Percentiles rank a stretch among this genome's conserved stretches.
These are phyloP conservation scores for Falcaria lacertinaria DNA, from an alignment of 2,888 invertebrate genomes.

Conservation along the genomic window DNA sequence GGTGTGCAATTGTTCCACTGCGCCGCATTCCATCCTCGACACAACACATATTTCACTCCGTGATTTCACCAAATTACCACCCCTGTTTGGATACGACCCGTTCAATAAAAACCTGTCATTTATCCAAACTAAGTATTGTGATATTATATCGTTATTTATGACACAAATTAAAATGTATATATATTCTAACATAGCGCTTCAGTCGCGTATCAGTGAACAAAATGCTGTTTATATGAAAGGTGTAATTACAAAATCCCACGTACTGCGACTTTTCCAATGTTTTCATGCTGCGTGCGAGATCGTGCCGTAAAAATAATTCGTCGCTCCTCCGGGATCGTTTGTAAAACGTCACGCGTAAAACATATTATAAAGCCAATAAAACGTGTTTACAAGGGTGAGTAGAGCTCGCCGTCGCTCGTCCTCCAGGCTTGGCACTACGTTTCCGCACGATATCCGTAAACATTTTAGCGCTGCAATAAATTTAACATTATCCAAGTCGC, in stretches of 20 bases:
- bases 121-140: conserved; percentile 3
- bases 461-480: conserved; percentile 79
- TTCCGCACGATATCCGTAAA: conserved; percentile 75
- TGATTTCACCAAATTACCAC: conserved; percentile 71
- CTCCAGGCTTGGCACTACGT: conserved; percentile 50
- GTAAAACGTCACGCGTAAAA: conserved; percentile 80
- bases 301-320: conserved; percentile 79
- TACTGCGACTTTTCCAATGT: conserved; percentile 65
- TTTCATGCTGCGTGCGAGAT: conserved; percentile 62
- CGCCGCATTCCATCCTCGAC: conserved; percentile 63
- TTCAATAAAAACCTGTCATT: conserved; percentile 29
- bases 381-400: conserved; percentile 79
- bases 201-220: conserved; percentile 48
- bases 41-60: conserved; percentile 65
- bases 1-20: conserved; percentile 69
- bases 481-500: conserved; percentile 76
- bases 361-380: conserved; percentile 81
- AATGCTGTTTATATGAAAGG: conserved; percentile 62
- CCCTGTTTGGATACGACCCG: conserved; percentile 37
- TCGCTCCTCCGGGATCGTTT: conserved; percentile 76
- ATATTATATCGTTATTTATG: conserved; percentile 6
- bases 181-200: conserved; percentile 29
- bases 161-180: conserved; percentile 14
- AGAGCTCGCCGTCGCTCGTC: conserved; percentile 66
- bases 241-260: conserved; percentile 73